Conservation (phyloP, 2,113 vertebrate genomes). For the Meriones unguiculatus region DNA sequence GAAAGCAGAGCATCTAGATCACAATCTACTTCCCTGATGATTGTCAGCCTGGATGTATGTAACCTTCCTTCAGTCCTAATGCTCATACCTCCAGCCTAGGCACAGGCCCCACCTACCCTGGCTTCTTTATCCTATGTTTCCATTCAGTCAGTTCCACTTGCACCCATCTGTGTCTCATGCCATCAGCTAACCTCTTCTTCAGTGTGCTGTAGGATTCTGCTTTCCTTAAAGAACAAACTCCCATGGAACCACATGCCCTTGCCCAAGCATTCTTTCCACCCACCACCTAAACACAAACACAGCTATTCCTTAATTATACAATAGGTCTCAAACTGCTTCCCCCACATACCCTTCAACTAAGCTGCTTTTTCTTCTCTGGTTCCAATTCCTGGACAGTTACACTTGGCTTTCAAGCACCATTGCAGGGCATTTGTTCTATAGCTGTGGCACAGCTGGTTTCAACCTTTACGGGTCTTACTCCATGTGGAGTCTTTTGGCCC, state of each 20-base stretch:
- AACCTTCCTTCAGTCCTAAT: neutral
- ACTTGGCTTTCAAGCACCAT: neutral
- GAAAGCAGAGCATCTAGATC: neutral
- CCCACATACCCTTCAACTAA: neutral
- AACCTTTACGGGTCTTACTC: neutral
- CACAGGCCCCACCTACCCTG: neutral
- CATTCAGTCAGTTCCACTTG: neutral
- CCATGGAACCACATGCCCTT: neutral
- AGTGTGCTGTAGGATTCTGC: neutral
- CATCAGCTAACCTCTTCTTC: neutral
- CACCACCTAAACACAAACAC: constrained; percentile 18
- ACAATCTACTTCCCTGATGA: neutral
- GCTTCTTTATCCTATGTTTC: neutral
- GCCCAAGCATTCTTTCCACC: neutral
- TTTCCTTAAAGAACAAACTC: neutral
- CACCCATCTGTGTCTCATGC: neutral
- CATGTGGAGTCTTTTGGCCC: neutral
- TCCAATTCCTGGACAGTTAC: neutral
- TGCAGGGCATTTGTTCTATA: neutral
- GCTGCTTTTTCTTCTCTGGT: neutral
- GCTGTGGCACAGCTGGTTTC: neutral
- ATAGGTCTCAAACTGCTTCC: neutral
- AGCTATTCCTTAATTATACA: constrained; percentile 4
- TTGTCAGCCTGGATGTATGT: too few relatives aligned
- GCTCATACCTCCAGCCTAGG: neutral